These are phyloP conservation scores for Orbicella faveolata DNA, from an alignment of 64 coral and sea anemone species.

Conservation along the genomic window DNA sequence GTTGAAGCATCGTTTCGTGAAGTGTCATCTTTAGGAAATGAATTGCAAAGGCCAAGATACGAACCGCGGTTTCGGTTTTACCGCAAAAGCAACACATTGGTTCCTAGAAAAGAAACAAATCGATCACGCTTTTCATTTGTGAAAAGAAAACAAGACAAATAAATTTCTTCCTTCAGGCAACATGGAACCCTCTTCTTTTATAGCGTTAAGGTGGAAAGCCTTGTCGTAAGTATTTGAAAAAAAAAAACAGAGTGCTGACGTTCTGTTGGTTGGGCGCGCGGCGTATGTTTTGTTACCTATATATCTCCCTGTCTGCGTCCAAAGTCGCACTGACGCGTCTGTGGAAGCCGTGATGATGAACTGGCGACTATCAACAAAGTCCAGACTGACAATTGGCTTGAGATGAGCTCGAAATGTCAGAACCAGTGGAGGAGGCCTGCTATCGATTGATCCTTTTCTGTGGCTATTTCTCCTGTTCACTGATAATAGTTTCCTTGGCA, in stretches of 20 bases:
- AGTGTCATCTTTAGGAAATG: too few species aligned
- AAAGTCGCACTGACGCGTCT: conserved; percentile 69
- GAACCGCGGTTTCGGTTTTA: too few species aligned
- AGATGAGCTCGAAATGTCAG: conserved; percentile 77
- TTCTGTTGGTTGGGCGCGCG: too few species aligned
- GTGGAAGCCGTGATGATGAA: conserved; percentile 69
- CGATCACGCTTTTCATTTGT: too few species aligned
- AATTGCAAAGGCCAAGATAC: too few species aligned
- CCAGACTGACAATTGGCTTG: conserved; percentile 41
- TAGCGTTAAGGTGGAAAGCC: too few species aligned
- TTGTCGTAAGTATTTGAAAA: too few species aligned
- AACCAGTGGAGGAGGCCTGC: conserved; percentile 63
- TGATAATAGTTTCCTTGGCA: not conserved
- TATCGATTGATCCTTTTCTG: conserved; percentile 1
- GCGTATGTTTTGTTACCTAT: conserved; percentile 28
- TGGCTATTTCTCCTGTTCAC: not conserved
- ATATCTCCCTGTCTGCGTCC: conserved; percentile 55
- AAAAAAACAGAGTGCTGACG: too few species aligned
- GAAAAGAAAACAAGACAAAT: not conserved
- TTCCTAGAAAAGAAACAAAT: too few species aligned
- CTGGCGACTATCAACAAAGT: conserved; percentile 37
- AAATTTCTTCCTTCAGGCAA: not conserved
- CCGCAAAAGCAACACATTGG: too few species aligned
- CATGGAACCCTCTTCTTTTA: too few species aligned
- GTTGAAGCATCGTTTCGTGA: too few species aligned